Conservation (phyloP, 2,888 invertebrate genomes). For the Cheiracanthium punctorium region DNA sequence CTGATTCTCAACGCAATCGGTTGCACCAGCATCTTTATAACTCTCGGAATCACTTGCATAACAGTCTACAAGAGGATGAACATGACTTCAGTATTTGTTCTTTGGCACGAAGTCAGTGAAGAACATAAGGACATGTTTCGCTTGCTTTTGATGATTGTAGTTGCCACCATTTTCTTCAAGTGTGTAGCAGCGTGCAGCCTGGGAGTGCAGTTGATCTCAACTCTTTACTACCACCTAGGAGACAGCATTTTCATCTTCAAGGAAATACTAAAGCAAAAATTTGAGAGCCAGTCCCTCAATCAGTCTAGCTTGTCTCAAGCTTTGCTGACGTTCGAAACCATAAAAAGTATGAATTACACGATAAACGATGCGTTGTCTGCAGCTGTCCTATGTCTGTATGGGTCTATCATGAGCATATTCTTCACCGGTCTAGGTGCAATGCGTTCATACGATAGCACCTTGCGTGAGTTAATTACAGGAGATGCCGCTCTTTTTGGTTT, state of each 20-base stretch:
- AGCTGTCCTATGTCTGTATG: constrained; percentile 22
- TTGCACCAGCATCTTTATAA: too few species aligned
- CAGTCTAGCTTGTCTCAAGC: constrained; percentile 8
- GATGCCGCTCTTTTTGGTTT: not conserved
- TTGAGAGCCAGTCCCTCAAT: not conserved
- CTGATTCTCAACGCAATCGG: too few species aligned
- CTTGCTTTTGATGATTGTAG: not conserved
- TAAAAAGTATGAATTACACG: not conserved
- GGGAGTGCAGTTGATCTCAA: not conserved
- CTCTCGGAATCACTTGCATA: too few species aligned
- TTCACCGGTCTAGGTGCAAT: constrained; percentile 19
- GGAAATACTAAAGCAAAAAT: constrained; percentile 8
- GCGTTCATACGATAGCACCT: not conserved
- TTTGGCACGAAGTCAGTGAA: not conserved
- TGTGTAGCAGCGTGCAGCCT: not conserved
- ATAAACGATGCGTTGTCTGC: constrained; percentile 13
- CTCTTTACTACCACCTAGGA: constrained; percentile 20
- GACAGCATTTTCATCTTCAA: constrained; percentile 11
- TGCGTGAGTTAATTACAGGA: not conserved
- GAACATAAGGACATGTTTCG: not conserved
- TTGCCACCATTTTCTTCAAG: not conserved
- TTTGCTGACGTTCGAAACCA: constrained; percentile 18
- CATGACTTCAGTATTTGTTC: not conserved
- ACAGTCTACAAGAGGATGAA: too few species aligned
- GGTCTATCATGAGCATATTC: constrained; percentile 20